phyloP scores from a whole-genome alignment of 1,140 invertebrate genomes.

The Meloidogyne hapla region DNA sequence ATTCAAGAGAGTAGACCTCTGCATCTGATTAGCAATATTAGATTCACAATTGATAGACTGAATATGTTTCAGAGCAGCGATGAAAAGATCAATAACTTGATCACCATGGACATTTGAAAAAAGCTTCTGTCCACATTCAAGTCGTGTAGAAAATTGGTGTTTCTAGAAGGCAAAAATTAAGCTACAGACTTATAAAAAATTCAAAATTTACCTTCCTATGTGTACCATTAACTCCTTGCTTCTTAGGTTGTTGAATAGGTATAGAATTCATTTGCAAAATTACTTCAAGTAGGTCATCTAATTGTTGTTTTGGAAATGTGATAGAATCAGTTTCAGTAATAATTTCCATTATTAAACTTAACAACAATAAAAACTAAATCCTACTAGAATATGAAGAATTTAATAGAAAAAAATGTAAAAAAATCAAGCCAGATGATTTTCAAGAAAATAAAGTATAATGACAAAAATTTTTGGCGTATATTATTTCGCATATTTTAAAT shows the following conservation, averaged over 20 bases:
- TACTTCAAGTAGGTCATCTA: not conserved
- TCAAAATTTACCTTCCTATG: not conserved
- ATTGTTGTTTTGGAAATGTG: not conserved
- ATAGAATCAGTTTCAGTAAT: not conserved
- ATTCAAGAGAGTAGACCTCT: not conserved
- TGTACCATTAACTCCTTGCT: not conserved
- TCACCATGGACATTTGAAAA: not conserved
- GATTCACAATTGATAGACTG: not conserved
- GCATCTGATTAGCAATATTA: not conserved
- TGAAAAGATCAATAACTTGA: slow-evolving; percentile 23
- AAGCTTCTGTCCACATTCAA: slow-evolving; percentile 11
- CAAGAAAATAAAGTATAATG: too few species aligned
- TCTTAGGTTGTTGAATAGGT: not conserved
- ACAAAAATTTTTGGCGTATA: too few species aligned
- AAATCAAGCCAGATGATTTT: too few species aligned
- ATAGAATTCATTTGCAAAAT: not conserved
- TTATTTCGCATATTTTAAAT: too few species aligned
- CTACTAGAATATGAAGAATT: too few species aligned
- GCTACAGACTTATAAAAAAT: not conserved
- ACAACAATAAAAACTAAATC: not conserved
- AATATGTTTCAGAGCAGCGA: not conserved
- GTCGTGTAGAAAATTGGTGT: slow-evolving; percentile 4
- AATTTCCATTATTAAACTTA: not conserved
- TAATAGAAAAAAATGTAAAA: too few species aligned
- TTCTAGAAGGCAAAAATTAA: not conserved